Conservation (phyloP, 2,113 vertebrate species). For the Atrichornis clamosus region DNA sequence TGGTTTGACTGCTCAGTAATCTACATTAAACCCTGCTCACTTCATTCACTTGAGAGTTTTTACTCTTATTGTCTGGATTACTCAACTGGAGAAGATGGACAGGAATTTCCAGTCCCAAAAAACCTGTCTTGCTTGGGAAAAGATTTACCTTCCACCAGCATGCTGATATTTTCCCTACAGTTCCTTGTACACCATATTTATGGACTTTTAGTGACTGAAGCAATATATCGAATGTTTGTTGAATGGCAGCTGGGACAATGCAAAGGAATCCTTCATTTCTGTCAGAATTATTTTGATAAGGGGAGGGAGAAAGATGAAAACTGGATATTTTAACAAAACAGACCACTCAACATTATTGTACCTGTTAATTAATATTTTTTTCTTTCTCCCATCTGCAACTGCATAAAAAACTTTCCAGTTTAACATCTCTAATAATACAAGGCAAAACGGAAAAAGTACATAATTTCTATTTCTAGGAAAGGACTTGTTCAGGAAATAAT, state of each 20-base stretch:
- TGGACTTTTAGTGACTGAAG: neutral
- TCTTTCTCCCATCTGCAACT: neutral
- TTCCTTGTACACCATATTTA: neutral
- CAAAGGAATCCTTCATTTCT: slow-evolving; percentile 15
- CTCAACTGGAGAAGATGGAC: neutral
- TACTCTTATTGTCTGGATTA: neutral
- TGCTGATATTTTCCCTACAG: neutral
- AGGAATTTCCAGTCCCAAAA: slow-evolving; percentile 4
- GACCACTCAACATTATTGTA: neutral
- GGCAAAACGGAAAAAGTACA: neutral
- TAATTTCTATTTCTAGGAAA: neutral
- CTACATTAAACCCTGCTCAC: neutral
- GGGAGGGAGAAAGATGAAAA: neutral
- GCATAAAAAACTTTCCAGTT: neutral
- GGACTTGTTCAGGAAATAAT: slow-evolving; percentile 21
- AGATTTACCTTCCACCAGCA: neutral
- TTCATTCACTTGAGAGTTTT: neutral
- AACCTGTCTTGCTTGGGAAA: neutral
- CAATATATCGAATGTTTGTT: neutral
- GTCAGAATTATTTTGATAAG: neutral
- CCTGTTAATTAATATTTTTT: neutral
- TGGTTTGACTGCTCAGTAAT: neutral
- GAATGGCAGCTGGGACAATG: neutral
- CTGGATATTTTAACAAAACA: neutral
- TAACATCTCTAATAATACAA: neutral